A percentile compares a stretch with the other conserved stretches of the same genome.
phyloP scores from a whole-genome alignment of 2,797 vertebrate species.

The Sebastes flavidus region DNA sequence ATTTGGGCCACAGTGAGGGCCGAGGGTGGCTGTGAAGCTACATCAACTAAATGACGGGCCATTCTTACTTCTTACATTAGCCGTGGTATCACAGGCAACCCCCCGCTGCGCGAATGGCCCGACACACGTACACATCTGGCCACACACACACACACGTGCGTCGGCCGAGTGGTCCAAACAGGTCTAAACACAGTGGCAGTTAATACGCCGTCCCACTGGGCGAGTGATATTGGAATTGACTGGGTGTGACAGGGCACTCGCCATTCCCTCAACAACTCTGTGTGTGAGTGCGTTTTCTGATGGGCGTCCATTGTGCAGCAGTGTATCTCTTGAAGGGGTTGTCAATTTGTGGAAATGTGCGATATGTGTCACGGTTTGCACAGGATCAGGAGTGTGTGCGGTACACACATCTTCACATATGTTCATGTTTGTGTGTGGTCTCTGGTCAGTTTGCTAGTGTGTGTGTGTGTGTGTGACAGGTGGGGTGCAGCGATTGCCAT shows the following conservation, averaged over 20 bases:
- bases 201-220: conserved; percentile 40
- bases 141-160: background rate
- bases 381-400: background rate
- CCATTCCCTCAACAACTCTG: conserved; percentile 10
- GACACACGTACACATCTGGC: conserved; percentile 8
- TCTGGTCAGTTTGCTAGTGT: conserved; percentile 5
- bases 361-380: background rate
- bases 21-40: conserved; percentile 49
- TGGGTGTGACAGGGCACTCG: conserved; percentile 23
- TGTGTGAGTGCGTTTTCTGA: background rate
- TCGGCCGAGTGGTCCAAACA: conserved; percentile 12
- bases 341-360: conserved; percentile 17
- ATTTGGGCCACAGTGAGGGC: conserved; percentile 44
- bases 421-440: conserved; percentile 17
- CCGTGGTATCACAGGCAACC: conserved; percentile 31
- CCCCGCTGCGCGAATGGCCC: conserved; percentile 43
- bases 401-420: background rate
- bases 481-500: conserved; percentile 68
- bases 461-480: conserved; percentile 51
- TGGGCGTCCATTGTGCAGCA: background rate
- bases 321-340: background rate
- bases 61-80: conserved; percentile 60
- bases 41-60: conserved; percentile 66
- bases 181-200: conserved; percentile 19
- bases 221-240: conserved; percentile 34